Evolutionary conservation across 2,888 invertebrate genomes (phyloP).

Genomic region (Amphipyra berbera): DNA sequence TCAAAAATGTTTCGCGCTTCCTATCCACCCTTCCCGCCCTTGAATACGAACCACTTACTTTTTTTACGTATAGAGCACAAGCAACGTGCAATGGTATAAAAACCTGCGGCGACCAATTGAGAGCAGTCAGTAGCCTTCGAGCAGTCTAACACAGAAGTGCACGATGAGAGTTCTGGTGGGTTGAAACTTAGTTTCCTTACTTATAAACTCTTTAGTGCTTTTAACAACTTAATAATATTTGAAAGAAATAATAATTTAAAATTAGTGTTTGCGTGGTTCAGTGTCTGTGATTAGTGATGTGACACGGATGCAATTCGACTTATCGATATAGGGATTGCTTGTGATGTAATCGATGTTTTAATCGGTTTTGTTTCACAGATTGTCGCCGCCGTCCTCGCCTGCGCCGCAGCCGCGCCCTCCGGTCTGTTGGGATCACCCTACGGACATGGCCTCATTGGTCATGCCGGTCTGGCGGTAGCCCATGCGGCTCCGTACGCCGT

Average conservation of each 20-base stretch:
- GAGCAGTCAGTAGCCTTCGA: constrained; percentile 88
- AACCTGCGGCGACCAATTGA: constrained; percentile 78
- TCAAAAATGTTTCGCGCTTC: constrained; percentile 80
- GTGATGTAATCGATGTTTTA: constrained; percentile 56
- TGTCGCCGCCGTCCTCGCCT: constrained; percentile 88
- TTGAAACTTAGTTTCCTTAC: constrained; percentile 67
- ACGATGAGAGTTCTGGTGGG: constrained; percentile 89
- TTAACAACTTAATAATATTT: constrained; percentile 15
- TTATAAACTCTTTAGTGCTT: constrained; percentile 51
- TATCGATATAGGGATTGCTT: constrained; percentile 39
- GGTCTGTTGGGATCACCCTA: constrained; percentile 80
- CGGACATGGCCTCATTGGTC: constrained; percentile 65
- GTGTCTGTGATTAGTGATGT: constrained; percentile 60
- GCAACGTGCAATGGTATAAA: constrained; percentile 79
- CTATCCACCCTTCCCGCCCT: constrained; percentile 88
- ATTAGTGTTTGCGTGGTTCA: constrained; percentile 44
- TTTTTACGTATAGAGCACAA: constrained; percentile 83
- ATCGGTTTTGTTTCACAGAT: constrained; percentile 81
- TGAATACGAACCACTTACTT: constrained; percentile 85
- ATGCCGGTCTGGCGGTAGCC: constrained; percentile 67
- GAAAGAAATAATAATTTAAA: constrained; percentile 11
- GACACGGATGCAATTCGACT: constrained; percentile 34
- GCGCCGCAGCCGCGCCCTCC: constrained; percentile 84
- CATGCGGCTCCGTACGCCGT: constrained; percentile 64
- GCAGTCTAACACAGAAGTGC: constrained; percentile 89